A percentile compares a stretch with the other conserved stretches of the same genome.
Evolutionary conservation across 2,888 invertebrate genomes (phyloP).

Genomic region (Tetragnatha montana): DNA sequence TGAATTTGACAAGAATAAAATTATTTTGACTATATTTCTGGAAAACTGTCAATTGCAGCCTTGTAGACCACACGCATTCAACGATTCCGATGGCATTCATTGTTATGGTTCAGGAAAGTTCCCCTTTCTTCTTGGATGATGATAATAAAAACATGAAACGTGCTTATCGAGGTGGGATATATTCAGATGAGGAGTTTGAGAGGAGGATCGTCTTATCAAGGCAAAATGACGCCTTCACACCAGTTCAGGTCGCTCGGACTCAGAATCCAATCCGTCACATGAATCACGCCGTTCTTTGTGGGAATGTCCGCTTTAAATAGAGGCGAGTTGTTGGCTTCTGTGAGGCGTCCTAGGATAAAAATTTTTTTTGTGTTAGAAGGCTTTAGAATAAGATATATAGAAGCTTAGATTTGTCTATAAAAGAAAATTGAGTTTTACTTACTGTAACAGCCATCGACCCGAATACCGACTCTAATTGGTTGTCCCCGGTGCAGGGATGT

Average conservation of each 20-base stretch:
- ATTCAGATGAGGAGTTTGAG: constrained; percentile 5
- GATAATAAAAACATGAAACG: background rate
- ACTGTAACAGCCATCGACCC: constrained; percentile 75
- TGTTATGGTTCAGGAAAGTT: too few relatives aligned
- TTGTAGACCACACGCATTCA: too few relatives aligned
- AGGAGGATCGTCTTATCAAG: constrained; percentile 39
- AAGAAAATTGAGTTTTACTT: constrained; percentile 24
- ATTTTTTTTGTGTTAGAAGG: background rate
- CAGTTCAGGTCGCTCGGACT: constrained; percentile 72
- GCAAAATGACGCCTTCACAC: constrained; percentile 72
- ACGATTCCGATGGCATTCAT: too few relatives aligned
- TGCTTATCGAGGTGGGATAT: constrained; percentile 19
- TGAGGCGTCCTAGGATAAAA: constrained; percentile 74
- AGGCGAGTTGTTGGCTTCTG: constrained; percentile 75
- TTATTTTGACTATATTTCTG: too few relatives aligned
- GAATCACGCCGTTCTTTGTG: constrained; percentile 76
- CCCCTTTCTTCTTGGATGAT: constrained; percentile 5
- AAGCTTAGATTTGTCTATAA: background rate
- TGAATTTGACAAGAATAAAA: too few relatives aligned
- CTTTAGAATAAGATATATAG: background rate
- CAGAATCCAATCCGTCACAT: constrained; percentile 73
- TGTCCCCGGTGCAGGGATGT: constrained; percentile 74
- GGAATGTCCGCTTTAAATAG: constrained; percentile 75
- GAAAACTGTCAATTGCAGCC: too few relatives aligned
- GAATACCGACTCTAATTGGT: constrained; percentile 75